These are phyloP conservation scores for Forbesichthys papilliferus DNA, from an alignment of 2,113 vertebrate genomes.

Conservation along the genomic window DNA sequence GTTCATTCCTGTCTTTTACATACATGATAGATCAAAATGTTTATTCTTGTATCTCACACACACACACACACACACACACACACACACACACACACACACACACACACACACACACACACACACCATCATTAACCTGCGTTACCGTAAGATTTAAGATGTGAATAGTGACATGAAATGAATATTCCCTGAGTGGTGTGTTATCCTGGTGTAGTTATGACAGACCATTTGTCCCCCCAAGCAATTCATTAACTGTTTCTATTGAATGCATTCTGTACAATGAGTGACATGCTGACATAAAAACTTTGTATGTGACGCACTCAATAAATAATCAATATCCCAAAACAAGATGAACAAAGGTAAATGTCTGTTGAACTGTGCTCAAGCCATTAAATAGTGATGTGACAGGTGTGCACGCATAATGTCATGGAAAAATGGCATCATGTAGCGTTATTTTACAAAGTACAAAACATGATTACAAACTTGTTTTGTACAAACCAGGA, in stretches of 20 bases:
- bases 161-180: constrained; percentile 26
- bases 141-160: neutral
- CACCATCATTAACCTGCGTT: neutral
- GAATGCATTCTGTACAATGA: constrained; percentile 55
- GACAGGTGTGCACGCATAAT: constrained; percentile 4
- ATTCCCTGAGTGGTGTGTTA: constrained; percentile 65
- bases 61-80: neutral
- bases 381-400: neutral
- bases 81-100: neutral
- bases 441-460: constrained; percentile 22
- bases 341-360: constrained; percentile 16
- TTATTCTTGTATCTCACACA: neutral
- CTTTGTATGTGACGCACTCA: neutral
- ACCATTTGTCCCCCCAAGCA: neutral
- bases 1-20: neutral
- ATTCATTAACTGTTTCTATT: constrained; percentile 7
- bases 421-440: constrained; percentile 16
- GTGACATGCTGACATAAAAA: neutral
- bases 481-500: constrained; percentile 55
- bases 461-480: constrained; percentile 61
- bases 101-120: neutral
- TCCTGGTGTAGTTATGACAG: constrained; percentile 32
- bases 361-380: constrained; percentile 7
- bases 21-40: neutral
- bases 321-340: no score